Evolutionary conservation across 2,797 vertebrate genomes (phyloP).

Genomic region (Hemibagrus guttatus): DNA sequence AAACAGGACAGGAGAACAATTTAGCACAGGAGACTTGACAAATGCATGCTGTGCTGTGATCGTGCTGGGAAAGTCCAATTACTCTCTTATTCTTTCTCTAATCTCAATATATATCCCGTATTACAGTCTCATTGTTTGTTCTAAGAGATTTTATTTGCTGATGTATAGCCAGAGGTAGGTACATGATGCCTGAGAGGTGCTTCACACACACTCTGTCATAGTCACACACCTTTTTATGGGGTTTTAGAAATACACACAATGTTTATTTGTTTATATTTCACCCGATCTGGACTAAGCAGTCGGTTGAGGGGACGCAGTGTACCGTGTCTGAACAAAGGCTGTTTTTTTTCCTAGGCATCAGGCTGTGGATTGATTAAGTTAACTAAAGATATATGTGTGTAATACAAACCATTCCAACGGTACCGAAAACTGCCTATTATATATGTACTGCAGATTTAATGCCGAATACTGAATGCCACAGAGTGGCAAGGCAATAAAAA

Average conservation of each 20-base stretch:
- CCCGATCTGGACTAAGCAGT: background rate
- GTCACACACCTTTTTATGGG: background rate
- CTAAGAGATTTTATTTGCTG: background rate
- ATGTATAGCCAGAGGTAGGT: background rate
- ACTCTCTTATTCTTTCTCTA: background rate
- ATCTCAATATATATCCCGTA: background rate
- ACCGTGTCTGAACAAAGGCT: background rate
- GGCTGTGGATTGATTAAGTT: background rate
- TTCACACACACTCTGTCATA: background rate
- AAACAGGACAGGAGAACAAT: slow-evolving; percentile 21
- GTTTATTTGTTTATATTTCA: background rate
- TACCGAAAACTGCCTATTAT: background rate
- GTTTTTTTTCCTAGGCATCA: background rate
- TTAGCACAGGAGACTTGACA: slow-evolving; percentile 26
- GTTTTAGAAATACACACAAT: background rate
- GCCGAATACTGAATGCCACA: background rate
- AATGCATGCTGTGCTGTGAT: slow-evolving; percentile 13
- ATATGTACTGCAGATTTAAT: background rate
- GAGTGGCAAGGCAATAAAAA: background rate
- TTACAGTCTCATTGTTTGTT: background rate
- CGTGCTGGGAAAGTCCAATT: slow-evolving; percentile 6
- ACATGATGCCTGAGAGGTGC: background rate
- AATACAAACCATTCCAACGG: background rate
- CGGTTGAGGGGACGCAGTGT: background rate
- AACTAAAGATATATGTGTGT: background rate